Evolutionary conservation across 2,888 invertebrate species (phyloP).

Genomic region (Alloplasta piceator): DNA sequence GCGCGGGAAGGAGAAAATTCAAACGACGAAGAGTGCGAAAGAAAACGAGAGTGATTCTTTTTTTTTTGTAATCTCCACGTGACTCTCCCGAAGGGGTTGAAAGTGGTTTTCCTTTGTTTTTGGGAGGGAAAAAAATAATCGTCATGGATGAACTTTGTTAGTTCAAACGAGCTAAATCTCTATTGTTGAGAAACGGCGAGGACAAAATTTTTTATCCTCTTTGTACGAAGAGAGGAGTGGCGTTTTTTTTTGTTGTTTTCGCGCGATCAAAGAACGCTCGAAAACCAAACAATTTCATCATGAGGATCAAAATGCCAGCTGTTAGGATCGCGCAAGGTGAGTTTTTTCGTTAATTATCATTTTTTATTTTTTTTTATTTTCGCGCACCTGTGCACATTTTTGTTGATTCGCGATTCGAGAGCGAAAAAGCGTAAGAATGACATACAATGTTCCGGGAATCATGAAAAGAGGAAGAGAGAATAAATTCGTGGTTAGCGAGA

Average conservation of each 20-base stretch:
- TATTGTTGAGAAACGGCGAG: slow-evolving; percentile 7
- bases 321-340: slow-evolving; percentile 98
- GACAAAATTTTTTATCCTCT: neutral
- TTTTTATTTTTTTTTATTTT: too few relatives aligned
- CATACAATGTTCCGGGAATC: slow-evolving; percentile 36
- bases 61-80: slow-evolving; percentile 39
- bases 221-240: neutral
- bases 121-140: neutral
- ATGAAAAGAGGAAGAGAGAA: neutral
- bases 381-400: neutral
- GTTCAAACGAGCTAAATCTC: slow-evolving; percentile 38
- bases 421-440: neutral
- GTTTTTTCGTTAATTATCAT: slow-evolving; percentile 74
- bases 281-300: slow-evolving; percentile 85
- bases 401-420: neutral
- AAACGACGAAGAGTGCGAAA: slow-evolving; percentile 5
- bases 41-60: slow-evolving; percentile 5
- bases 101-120: slow-evolving; percentile 19
- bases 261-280: slow-evolving; percentile 51
- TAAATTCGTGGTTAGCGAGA: neutral
- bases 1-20: neutral
- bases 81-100: slow-evolving; percentile 9
- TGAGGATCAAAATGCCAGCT: slow-evolving; percentile 99
- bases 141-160: slow-evolving; percentile 53
- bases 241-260: slow-evolving; percentile 56